Conservation (phyloP, 92 coral and sea anemone species). For the Hydrozoanthus gracilis region DNA sequence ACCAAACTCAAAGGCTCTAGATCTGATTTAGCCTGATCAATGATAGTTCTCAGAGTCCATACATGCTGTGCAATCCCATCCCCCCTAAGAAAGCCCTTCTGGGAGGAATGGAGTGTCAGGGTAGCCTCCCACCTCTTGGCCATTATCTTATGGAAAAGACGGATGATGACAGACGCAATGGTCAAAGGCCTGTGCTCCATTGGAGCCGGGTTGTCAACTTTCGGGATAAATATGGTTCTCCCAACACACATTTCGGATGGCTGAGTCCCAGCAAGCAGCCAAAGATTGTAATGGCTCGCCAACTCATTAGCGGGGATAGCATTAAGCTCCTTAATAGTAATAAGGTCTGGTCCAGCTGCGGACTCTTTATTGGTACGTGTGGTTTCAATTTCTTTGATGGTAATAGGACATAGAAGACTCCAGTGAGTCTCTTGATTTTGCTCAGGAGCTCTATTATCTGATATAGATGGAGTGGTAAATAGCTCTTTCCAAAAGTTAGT, state of each 20-base stretch:
- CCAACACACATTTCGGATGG: no score
- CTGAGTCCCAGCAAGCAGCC: no score
- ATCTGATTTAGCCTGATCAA: no score
- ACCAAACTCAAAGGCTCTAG: no score
- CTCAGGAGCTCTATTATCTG: neutral
- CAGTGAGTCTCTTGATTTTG: neutral
- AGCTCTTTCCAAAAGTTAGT: neutral
- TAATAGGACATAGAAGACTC: neutral
- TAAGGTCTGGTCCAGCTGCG: neutral
- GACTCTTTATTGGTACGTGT: neutral
- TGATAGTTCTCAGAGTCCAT: no score
- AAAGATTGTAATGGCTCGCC: no score
- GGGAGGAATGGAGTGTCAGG: neutral
- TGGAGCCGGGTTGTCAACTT: no score
- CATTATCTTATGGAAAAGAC: neutral
- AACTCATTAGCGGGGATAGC: no score
- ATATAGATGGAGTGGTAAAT: neutral
- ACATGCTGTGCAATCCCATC: neutral
- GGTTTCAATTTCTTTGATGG: neutral
- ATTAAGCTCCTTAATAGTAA: neutral
- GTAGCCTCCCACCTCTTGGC: neutral
- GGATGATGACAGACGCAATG: neutral
- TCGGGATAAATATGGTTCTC: no score
- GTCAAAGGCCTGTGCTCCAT: neutral
- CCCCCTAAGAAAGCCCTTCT: neutral